A percentile compares a stretch with the other conserved stretches of the same genome.
Conservation (phyloP, 2,113 vertebrate genomes). For the Halcyon malimbica region DNA sequence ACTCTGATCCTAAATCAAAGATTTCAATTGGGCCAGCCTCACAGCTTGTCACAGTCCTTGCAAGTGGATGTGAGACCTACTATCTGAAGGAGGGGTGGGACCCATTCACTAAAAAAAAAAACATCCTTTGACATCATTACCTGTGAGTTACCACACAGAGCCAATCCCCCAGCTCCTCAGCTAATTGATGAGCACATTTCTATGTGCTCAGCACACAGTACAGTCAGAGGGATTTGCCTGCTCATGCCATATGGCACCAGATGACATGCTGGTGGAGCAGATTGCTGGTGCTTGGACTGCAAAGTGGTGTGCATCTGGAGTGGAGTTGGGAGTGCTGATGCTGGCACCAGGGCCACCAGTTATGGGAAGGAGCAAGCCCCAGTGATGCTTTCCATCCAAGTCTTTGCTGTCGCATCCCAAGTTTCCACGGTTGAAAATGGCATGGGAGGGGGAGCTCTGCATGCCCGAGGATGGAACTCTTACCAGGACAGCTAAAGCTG, state of each 20-base stretch:
- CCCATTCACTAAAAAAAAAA: not conserved
- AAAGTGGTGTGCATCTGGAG: rapidly evolving
- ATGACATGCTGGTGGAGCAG: not conserved
- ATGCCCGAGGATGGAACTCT: not conserved
- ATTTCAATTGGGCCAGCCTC: not conserved
- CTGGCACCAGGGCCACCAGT: rapidly evolving
- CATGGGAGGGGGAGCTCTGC: rapidly evolving
- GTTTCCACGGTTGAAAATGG: not conserved
- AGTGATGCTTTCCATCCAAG: not conserved
- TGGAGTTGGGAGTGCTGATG: not conserved
- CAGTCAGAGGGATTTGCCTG: not conserved
- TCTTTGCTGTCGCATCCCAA: not conserved
- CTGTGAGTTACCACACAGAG: rapidly evolving
- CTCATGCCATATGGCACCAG: not conserved
- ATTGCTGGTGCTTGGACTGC: rapidly evolving
- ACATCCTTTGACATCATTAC: not conserved
- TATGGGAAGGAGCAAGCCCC: not conserved
- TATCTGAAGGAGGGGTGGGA: not conserved
- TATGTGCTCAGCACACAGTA: rapidly evolving
- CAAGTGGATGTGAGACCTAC: not conserved
- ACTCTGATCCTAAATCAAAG: not conserved
- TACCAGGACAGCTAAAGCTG: not conserved
- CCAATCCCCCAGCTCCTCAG: not conserved
- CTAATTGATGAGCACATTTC: rapidly evolving
- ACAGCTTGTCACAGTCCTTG: not conserved